Conservation (phyloP, 2,888 invertebrate species). For the Andrena hattorfiana region DNA sequence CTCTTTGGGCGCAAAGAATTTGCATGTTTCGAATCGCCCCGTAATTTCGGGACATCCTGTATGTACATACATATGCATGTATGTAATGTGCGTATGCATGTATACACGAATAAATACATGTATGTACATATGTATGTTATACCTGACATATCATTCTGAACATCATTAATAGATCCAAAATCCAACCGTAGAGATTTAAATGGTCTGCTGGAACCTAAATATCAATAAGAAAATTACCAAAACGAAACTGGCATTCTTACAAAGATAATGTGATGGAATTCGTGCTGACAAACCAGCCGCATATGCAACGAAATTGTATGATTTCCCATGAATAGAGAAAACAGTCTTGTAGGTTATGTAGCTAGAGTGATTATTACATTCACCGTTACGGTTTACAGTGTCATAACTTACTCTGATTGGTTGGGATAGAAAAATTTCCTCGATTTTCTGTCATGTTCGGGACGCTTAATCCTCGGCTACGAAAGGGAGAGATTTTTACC, state of each 20-base stretch:
- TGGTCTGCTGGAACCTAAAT: conserved; percentile 79
- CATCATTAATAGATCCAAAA: conserved; percentile 82
- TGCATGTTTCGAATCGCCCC: too few relatives aligned
- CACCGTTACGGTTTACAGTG: neutral
- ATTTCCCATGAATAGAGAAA: conserved; percentile 18
- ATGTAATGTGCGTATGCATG: neutral
- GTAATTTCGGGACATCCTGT: too few relatives aligned
- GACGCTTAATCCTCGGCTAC: conserved; percentile 39
- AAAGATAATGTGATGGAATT: neutral
- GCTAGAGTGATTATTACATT: neutral
- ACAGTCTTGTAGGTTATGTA: conserved; percentile 63
- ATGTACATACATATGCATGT: too few relatives aligned
- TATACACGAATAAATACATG: neutral
- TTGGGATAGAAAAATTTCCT: conserved; percentile 89
- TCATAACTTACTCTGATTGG: conserved; percentile 83
- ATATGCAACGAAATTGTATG: neutral
- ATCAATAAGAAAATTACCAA: conserved; percentile 32
- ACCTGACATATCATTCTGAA: conserved; percentile 84
- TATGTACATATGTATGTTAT: conserved; percentile 27
- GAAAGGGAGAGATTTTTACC: conserved; percentile 67
- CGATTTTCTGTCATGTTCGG: conserved; percentile 90
- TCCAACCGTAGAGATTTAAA: conserved; percentile 83
- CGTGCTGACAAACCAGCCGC: neutral
- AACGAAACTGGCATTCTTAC: neutral
- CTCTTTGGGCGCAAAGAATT: too few relatives aligned